Percentiles rank a stretch among this genome's conserved stretches.
phyloP scores from a whole-genome alignment of 92 coral and sea anemone genomes.

The Ricordea florida region DNA sequence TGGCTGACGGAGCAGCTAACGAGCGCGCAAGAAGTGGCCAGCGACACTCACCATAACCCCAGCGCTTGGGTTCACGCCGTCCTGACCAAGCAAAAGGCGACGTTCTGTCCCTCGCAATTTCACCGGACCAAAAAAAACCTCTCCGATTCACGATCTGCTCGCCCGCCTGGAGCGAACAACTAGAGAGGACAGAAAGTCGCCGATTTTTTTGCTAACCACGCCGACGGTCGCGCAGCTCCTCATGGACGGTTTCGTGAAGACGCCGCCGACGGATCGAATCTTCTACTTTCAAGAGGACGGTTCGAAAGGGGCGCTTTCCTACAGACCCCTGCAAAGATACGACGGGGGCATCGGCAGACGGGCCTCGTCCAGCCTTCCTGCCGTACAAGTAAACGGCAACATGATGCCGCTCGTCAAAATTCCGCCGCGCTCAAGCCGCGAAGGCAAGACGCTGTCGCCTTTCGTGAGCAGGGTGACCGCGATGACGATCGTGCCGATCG shows the following conservation, averaged over 20 bases:
- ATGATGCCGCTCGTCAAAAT: neutral
- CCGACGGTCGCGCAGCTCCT: neutral
- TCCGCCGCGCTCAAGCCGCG: neutral
- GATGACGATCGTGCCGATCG: neutral
- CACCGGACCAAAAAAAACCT: neutral
- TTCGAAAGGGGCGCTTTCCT: neutral
- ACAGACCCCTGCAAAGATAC: neutral
- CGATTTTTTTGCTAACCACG: neutral
- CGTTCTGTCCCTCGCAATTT: slow-evolving; percentile 1
- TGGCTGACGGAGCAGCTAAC: neutral
- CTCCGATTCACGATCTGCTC: neutral
- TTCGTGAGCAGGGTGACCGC: neutral
- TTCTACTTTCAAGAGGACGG: neutral
- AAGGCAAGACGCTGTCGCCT: neutral
- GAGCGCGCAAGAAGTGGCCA: neutral
- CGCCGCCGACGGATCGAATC: neutral
- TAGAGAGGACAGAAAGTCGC: neutral
- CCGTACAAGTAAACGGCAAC: neutral
- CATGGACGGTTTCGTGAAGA: neutral
- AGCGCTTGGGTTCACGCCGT: neutral
- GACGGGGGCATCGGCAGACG: neutral
- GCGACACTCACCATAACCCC: neutral
- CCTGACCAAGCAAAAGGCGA: neutral
- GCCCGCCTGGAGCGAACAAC: neutral
- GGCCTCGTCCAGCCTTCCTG: neutral